Evolutionary conservation across 2,888 invertebrate species (phyloP).

Genomic region (Lasioglossum malachurum): DNA sequence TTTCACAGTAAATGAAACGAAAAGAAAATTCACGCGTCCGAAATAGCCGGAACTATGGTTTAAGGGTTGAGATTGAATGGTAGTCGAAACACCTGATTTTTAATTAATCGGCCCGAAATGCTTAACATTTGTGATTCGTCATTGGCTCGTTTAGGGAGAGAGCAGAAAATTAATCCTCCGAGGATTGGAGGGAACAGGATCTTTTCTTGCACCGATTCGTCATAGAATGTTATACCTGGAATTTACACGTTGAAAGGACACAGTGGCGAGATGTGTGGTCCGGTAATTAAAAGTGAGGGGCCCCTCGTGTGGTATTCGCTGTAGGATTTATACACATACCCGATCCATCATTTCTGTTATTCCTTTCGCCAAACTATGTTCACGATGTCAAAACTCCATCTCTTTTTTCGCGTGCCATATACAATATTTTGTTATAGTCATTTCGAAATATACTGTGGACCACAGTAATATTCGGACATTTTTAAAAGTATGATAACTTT

Average conservation of each 20-base stretch:
- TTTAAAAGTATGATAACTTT: no score
- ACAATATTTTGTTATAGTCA: background rate
- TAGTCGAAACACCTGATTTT: conserved; percentile 20
- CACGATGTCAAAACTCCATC: background rate
- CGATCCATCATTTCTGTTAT: conserved; percentile 39
- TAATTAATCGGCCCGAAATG: conserved; percentile 44
- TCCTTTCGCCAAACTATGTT: conserved; percentile 24
- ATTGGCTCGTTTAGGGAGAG: conserved; percentile 38
- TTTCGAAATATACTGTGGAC: background rate
- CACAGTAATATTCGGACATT: no score
- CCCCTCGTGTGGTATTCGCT: conserved; percentile 56
- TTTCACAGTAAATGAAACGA: background rate
- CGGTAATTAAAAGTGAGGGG: conserved; percentile 64
- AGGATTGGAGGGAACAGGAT: conserved; percentile 69
- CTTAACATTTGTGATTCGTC: conserved; percentile 49
- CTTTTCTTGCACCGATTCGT: conserved; percentile 78
- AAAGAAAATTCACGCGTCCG: background rate
- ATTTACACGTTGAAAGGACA: conserved; percentile 74
- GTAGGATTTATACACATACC: conserved; percentile 53
- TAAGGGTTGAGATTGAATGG: background rate
- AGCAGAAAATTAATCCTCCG: conserved; percentile 54
- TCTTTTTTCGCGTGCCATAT: background rate
- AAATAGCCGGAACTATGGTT: background rate
- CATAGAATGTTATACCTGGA: conserved; percentile 84
- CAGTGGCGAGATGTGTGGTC: conserved; percentile 82